Conservation (phyloP, 2,113 vertebrate species). For the Bubo scandiacus region DNA sequence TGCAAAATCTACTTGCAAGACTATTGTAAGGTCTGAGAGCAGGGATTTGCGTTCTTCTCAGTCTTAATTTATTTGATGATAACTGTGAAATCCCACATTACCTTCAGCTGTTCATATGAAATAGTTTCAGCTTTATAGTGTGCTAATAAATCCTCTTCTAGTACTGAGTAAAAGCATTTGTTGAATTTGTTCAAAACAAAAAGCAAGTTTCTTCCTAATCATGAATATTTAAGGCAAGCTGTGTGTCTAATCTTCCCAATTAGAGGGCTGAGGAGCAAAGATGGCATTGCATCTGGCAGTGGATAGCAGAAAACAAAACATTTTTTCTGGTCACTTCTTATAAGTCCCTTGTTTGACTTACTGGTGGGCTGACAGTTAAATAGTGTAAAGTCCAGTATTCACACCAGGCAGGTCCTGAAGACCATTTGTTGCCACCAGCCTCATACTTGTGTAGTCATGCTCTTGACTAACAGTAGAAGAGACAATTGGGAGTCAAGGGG, state of each 20-base stretch:
- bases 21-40: background rate
- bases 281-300: background rate
- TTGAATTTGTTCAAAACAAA: background rate
- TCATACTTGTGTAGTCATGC: background rate
- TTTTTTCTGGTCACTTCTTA: background rate
- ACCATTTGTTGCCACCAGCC: background rate
- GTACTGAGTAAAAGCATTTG: background rate
- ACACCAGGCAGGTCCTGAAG: background rate
- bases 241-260: background rate
- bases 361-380: background rate
- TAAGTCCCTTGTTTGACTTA: background rate
- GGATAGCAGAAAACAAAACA: background rate
- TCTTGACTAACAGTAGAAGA: background rate
- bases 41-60: background rate
- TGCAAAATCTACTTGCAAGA: background rate
- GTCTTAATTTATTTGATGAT: background rate
- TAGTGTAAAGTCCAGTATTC: background rate
- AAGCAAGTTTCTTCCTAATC: background rate
- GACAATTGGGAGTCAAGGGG: background rate
- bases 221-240: constrained; percentile 1
- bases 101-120: background rate
- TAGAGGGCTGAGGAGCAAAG: background rate
- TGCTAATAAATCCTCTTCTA: background rate
- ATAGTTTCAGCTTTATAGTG: background rate
- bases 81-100: background rate